Evolutionary conservation across 2,113 vertebrate genomes (phyloP).

Genomic region (Gallinago undulata): DNA sequence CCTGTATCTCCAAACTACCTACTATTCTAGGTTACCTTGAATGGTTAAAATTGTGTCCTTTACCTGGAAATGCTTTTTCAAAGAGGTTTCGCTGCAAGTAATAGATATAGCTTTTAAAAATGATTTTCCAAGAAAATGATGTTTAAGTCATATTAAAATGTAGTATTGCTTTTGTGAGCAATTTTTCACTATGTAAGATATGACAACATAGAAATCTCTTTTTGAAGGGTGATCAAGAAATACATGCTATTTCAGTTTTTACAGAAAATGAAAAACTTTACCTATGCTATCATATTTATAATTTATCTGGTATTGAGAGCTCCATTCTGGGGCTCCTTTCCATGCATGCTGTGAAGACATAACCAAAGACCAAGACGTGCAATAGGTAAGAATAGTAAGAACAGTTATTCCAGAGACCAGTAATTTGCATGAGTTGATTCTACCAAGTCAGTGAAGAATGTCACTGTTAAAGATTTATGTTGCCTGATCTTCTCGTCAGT

Average conservation of each 20-base stretch:
- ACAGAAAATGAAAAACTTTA: background rate
- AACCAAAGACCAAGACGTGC: background rate
- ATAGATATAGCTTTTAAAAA: background rate
- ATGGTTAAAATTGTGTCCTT: background rate
- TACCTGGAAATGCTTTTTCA: background rate
- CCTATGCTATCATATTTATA: background rate
- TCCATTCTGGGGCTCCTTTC: background rate
- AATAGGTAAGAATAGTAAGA: background rate
- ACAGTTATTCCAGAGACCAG: background rate
- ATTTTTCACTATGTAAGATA: background rate
- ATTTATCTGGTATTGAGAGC: background rate
- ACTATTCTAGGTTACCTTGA: background rate
- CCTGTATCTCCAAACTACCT: background rate
- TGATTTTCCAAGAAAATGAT: background rate
- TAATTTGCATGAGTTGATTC: background rate
- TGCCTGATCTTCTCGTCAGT: constrained; percentile 10
- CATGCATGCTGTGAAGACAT: background rate
- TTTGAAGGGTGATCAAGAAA: background rate
- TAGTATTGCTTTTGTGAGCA: background rate
- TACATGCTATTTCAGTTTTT: background rate
- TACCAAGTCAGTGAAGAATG: background rate
- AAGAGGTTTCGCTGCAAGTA: background rate
- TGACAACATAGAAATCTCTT: background rate
- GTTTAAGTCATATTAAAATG: background rate
- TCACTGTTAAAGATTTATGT: constrained; percentile 38